These are phyloP conservation scores for Ptilodon capucinus DNA, from an alignment of 2,888 invertebrate genomes.

Conservation along the genomic window DNA sequence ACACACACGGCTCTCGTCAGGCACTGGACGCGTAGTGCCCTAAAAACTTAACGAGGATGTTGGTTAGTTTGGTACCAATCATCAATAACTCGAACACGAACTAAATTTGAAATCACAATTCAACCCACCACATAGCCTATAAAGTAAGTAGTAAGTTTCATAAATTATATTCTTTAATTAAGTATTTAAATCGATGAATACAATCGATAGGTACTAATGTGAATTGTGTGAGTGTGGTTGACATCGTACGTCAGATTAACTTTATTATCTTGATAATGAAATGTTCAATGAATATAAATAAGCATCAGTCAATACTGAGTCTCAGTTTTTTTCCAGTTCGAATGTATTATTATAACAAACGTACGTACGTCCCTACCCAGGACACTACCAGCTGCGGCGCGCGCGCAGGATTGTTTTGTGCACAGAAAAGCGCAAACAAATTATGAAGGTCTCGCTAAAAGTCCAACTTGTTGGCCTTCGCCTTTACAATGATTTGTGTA, in stretches of 20 bases:
- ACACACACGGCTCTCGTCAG: background rate
- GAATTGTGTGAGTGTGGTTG: too few relatives aligned
- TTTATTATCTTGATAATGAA: conserved; percentile 45
- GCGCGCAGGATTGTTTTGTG: conserved; percentile 2
- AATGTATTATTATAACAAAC: conserved; percentile 18
- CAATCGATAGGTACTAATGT: too few relatives aligned
- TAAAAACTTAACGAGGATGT: background rate
- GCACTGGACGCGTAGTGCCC: background rate
- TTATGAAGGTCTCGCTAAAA: conserved; percentile 33
- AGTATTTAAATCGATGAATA: too few relatives aligned
- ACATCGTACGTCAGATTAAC: conserved; percentile 9
- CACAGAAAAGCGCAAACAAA: conserved; percentile 26
- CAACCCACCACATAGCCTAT: too few relatives aligned
- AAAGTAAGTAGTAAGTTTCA: too few relatives aligned
- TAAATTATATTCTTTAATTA: too few relatives aligned
- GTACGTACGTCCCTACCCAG: background rate
- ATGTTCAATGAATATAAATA: too few relatives aligned
- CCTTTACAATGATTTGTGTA: conserved; percentile 3
- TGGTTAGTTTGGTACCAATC: background rate
- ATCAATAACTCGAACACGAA: background rate
- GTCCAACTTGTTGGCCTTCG: conserved; percentile 36
- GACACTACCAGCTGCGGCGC: background rate
- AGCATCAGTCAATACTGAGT: conserved; percentile 29
- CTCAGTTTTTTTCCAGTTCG: conserved; percentile 57
- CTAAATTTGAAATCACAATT: too few relatives aligned